phyloP scores from a whole-genome alignment of 1,140 invertebrate genomes.

The Neodiprion lecontei region DNA sequence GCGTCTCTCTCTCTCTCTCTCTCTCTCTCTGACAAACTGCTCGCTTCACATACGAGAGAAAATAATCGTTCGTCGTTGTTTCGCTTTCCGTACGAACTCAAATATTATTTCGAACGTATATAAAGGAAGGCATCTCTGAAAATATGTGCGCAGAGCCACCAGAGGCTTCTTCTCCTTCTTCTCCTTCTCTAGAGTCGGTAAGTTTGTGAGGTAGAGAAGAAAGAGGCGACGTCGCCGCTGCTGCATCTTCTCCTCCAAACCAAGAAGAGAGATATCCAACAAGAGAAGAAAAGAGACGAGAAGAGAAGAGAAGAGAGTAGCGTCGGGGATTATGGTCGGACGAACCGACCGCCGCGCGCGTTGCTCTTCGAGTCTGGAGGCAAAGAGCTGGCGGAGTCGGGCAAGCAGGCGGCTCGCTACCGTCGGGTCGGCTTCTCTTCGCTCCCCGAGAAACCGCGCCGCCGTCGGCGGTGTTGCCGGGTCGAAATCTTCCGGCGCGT shows the following conservation, averaged over 20 bases:
- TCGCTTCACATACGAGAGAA: background rate
- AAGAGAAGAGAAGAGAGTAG: background rate
- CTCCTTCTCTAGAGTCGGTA: conserved; percentile 17
- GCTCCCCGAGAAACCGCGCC: conserved; percentile 12
- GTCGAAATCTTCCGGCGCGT: conserved; percentile 15
- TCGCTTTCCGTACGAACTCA: background rate
- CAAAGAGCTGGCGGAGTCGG: background rate
- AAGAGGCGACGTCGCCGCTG: background rate
- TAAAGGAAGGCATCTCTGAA: background rate
- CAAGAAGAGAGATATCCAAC: background rate
- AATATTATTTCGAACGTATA: conserved; percentile 12
- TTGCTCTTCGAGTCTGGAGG: too few species aligned
- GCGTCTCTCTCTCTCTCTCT: conserved; percentile 1
- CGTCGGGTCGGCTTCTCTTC: conserved; percentile 16
- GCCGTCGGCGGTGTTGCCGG: conserved; percentile 20
- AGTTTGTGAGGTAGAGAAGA: background rate
- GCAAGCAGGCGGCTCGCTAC: conserved; percentile 20
- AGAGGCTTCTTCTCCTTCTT: background rate
- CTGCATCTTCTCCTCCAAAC: background rate
- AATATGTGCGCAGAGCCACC: too few species aligned
- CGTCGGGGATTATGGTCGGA: background rate
- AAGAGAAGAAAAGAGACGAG: background rate
- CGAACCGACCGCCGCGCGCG: background rate
- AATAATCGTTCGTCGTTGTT: conserved; percentile 1
- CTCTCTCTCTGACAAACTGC: background rate